Evolutionary conservation across 2,888 invertebrate species (phyloP), one percentile per base, ranked within the genome.

Genomic region (Euplexia lucipara): DNA sequence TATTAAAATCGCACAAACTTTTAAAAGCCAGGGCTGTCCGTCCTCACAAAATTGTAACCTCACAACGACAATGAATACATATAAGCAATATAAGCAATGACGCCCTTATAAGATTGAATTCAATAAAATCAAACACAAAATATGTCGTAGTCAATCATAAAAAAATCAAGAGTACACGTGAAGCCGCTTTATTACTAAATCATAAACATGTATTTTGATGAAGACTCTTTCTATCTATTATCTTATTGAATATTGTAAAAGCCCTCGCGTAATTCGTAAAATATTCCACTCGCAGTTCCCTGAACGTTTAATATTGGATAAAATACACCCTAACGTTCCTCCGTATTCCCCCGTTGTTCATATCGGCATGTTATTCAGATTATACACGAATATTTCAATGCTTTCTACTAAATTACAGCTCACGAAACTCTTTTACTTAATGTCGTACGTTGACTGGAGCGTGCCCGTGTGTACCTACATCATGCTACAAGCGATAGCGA

Each of bases 371-470:
- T 95, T 95, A 95, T 95, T 94, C 93, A 93, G 94, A 95, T 94
- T 95, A 95, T 92, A 95, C 95, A 95, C 94, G 95, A 95, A 95
- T 94, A 94, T 94, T 95, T 95, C 95, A 94, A 95, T 94, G 95
- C 95, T 95, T 94, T 95, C 93, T 95, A 94, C 93, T 93, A 95
- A 95, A 95, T 95, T 95, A 95, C 93, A 92, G 91, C 91, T 89
- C 92, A 93, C 93, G 93, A 87, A 91, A 92, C 90, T 92, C 92
- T 93, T 94, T 93, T 91, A 91, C 91, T 91, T 91, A 92, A 92
- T 90, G 90, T 89, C 87, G 87, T 88, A 85, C 85, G 83, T 87
- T 81, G 88, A 81, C 79, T 83, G 83, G 78, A 88, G 84, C 86
- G 83, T 86, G 83, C 84, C 70, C 53, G 62, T 68, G 63, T 54